Evolutionary conservation across 2,113 vertebrate genomes (phyloP).

Genomic region (Periophthalmodon schlosseri): DNA sequence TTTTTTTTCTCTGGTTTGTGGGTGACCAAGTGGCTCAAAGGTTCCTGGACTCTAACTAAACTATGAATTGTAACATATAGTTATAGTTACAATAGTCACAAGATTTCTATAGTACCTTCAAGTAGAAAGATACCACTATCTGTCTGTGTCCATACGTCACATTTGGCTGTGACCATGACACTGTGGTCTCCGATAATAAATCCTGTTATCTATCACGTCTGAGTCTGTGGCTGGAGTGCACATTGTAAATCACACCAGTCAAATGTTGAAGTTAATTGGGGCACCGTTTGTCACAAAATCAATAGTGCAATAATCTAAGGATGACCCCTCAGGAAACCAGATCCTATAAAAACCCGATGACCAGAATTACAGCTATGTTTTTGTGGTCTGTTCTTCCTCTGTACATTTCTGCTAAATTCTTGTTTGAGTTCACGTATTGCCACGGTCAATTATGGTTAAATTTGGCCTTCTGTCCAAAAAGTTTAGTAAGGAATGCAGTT

Average conservation of each 20-base stretch:
- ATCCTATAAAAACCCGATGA: neutral
- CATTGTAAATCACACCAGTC: conserved; percentile 2
- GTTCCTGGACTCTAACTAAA: neutral
- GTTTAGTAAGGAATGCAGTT: conserved; percentile 3
- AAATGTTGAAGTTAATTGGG: conserved; percentile 6
- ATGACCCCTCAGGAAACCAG: neutral
- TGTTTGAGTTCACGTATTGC: neutral
- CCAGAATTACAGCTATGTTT: neutral
- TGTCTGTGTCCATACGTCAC: neutral
- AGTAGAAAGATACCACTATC: neutral
- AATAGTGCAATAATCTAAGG: conserved; percentile 1
- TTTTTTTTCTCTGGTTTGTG: no score
- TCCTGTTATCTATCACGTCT: neutral
- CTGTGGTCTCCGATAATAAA: neutral
- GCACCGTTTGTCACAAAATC: conserved; percentile 5
- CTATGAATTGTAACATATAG: neutral
- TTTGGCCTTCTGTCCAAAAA: neutral
- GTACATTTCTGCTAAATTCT: neutral
- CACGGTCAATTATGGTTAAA: conserved; percentile 7
- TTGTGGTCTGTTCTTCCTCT: neutral
- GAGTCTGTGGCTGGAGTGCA: neutral
- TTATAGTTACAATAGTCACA: neutral
- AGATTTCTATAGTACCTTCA: neutral
- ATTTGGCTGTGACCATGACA: neutral
- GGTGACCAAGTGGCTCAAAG: no score